Evolutionary conservation across 1,140 invertebrate species (phyloP), one percentile per base, ranked within the genome.

Genomic region (Copidosoma floridanum): DNA sequence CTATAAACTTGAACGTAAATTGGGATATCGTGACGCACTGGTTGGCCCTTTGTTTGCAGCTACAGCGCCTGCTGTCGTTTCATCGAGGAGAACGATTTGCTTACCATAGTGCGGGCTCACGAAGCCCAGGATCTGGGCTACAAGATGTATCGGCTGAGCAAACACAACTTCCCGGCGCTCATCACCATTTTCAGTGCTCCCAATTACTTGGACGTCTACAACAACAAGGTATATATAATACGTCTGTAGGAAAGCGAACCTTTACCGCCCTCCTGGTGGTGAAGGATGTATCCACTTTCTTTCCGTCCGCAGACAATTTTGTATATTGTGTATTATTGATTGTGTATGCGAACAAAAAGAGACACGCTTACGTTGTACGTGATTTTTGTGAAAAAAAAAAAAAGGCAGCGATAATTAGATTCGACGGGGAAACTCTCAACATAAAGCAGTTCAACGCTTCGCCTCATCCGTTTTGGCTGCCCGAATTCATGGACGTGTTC

Each of bases 401-500:
- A n/a, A n/a, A 91, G 86, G 98, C 97, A 78, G 97, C 98, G 72
- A 97, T 99, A 76, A 85, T 99, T 71, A 99, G 99, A 82, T 99
- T 99, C 85, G 97, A 99, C 85, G 99, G 99, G 82, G 99, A 99
- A 85, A 97, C 99, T 65, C 98, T 99, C 96, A 99, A 99, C 82
- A 99, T 99, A 72, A 88, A 97, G 73, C 98, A 99, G 84, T 99
- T 99, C 84, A 99, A 99, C 82, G 98, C 95, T 84, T 98, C 96
- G 68, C 95, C 97, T 61, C 98, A 99, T 85, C 98, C 98, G 27
- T 99, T 99, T 80, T 99, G 98, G 98, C 82, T 99, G 81, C 98
- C 98, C 69, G 99, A 99, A 82, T 99, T 99, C 82, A 99, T 99
- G 96, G 97, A 99, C 84, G 98, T 99, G 55, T 99, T 99, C 82